phyloP scores from a whole-genome alignment of 2,888 invertebrate species.

The Baccha elongata region DNA sequence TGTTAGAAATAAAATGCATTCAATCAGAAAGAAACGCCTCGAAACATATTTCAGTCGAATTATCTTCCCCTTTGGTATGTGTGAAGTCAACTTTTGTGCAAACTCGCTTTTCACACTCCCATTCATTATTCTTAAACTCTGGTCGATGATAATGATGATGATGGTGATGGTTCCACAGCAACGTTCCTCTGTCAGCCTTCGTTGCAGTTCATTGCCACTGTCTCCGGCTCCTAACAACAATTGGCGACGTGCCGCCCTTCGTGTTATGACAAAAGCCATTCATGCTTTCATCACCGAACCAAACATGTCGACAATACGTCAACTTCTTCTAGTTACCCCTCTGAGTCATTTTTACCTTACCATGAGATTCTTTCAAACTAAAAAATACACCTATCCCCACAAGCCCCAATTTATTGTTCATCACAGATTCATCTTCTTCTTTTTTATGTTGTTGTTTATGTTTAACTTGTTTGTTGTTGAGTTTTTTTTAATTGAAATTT shows the following conservation, averaged over 20 bases:
- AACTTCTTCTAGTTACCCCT: slow-evolving; percentile 11
- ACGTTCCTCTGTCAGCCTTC: slow-evolving; percentile 25
- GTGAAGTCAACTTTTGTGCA: slow-evolving; percentile 26
- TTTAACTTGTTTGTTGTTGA: slow-evolving; percentile 26
- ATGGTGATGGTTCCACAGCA: slow-evolving; percentile 5
- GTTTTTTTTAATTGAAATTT: slow-evolving; percentile 54
- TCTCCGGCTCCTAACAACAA: slow-evolving; percentile 38
- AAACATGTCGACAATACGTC: slow-evolving; percentile 36
- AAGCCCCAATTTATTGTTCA: slow-evolving; percentile 8
- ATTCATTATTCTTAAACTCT: slow-evolving; percentile 28
- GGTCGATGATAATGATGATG: slow-evolving; percentile 25
- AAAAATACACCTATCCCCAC: not conserved
- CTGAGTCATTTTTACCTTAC: slow-evolving; percentile 26
- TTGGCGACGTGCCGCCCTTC: too few species aligned
- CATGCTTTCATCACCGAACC: slow-evolving; percentile 17
- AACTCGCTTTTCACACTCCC: slow-evolving; percentile 46
- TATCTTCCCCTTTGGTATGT: slow-evolving; percentile 8
- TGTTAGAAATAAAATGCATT: slow-evolving; percentile 39
- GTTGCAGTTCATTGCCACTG: slow-evolving; percentile 67
- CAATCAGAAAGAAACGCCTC: slow-evolving; percentile 43
- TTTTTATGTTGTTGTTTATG: slow-evolving; percentile 11
- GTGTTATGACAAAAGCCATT: slow-evolving; percentile 52
- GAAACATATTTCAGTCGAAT: slow-evolving; percentile 35
- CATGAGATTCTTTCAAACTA: slow-evolving; percentile 7
- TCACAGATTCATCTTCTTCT: slow-evolving; percentile 14